Evolutionary conservation across 2,113 vertebrate genomes (phyloP).

Genomic region (Asarcornis scutulata): DNA sequence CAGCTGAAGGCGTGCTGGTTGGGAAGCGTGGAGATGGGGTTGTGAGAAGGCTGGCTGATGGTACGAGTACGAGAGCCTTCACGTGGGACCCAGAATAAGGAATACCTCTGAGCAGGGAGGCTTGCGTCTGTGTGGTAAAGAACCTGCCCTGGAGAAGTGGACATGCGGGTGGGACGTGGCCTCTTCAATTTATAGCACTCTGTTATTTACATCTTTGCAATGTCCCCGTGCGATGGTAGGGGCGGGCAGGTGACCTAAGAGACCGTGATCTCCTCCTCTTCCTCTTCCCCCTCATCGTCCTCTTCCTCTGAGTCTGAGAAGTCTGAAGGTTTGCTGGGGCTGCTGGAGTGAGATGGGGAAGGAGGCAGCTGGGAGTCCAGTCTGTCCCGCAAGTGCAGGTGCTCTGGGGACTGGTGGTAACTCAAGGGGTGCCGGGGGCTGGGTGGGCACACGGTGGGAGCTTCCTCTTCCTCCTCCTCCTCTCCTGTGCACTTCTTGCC

Average conservation of each 20-base stretch:
- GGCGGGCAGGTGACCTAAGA: constrained; percentile 76
- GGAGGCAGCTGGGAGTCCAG: constrained; percentile 77
- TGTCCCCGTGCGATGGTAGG: neutral
- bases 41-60: neutral
- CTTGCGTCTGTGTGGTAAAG: neutral
- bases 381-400: constrained; percentile 67
- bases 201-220: constrained; percentile 61
- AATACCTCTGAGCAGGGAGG: neutral
- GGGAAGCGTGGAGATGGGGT: neutral
- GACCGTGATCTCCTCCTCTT: constrained; percentile 92
- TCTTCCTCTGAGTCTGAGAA: constrained; percentile 89
- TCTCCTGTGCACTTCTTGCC: constrained; percentile 82
- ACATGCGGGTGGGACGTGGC: neutral
- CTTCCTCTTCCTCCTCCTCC: constrained; percentile 72
- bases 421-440: constrained; percentile 64
- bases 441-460: constrained; percentile 22
- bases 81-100: neutral
- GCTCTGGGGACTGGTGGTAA: constrained; percentile 71
- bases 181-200: constrained; percentile 75
- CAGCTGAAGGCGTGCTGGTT: neutral
- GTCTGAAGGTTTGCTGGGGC: constrained; percentile 89
- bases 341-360: constrained; percentile 84
- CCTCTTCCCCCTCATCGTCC: constrained; percentile 83
- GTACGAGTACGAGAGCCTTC: neutral
- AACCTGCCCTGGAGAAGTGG: constrained; percentile 8